Conservation (phyloP, 2,888 invertebrate genomes). For the Andrena hattorfiana region DNA sequence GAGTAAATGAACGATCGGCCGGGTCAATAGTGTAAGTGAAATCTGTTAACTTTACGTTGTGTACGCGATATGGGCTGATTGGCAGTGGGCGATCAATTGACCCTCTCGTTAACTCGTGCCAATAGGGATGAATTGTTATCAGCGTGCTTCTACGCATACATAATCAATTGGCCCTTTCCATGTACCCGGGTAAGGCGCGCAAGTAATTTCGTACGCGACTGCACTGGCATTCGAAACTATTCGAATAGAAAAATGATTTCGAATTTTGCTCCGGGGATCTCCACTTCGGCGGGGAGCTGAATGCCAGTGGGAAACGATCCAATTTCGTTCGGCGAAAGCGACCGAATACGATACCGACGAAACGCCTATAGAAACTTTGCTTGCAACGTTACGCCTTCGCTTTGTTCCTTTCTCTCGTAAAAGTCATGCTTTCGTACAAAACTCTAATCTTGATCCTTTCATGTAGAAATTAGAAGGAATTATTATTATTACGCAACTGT, state of each 20-base stretch:
- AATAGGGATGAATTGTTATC: conserved; percentile 82
- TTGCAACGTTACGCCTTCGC: neutral
- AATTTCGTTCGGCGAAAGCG: no score
- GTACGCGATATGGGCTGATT: conserved; percentile 79
- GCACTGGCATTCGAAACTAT: conserved; percentile 17
- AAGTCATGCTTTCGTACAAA: conserved; percentile 10
- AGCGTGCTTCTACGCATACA: conserved; percentile 80
- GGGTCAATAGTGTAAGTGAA: conserved; percentile 83
- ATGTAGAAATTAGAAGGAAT: conserved; percentile 10
- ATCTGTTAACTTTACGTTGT: conserved; percentile 79
- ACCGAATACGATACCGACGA: neutral
- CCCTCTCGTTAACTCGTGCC: conserved; percentile 81
- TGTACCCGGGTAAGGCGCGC: conserved; percentile 44
- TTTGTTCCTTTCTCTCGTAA: neutral
- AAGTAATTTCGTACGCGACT: conserved; percentile 39
- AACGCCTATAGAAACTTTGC: neutral
- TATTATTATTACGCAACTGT: conserved; percentile 15
- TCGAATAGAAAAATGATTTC: neutral
- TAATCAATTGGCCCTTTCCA: conserved; percentile 76
- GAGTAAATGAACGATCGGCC: conserved; percentile 72
- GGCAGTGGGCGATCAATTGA: conserved; percentile 84
- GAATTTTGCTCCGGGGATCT: neutral
- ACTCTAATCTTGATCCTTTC: neutral
- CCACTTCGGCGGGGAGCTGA: no score
- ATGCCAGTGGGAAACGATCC: no score